These are phyloP conservation scores for Geopemphigus sp. DNA, from an alignment of 1,140 invertebrate species.

Conservation along the genomic window DNA sequence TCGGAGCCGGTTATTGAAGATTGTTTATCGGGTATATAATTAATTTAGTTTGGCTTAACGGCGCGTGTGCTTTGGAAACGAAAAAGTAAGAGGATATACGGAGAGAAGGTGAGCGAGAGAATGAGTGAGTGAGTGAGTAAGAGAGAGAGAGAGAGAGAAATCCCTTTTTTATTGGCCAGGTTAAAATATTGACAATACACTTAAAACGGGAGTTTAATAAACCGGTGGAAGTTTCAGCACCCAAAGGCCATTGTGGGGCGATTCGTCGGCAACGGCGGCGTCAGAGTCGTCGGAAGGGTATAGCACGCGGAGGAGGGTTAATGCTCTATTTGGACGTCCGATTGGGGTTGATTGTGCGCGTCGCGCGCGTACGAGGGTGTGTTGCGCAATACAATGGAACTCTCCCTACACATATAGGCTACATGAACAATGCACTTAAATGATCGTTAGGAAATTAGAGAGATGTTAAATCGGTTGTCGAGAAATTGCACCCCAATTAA, in stretches of 20 bases:
- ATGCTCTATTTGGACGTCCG: conserved; percentile 59
- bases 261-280: conserved; percentile 51
- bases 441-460: conserved; percentile 52
- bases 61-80: conserved; percentile 37
- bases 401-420: conserved; percentile 37
- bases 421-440: conserved; percentile 50
- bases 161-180: conserved; percentile 48
- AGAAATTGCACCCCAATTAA: conserved; percentile 51
- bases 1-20: neutral
- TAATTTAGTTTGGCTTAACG: conserved; percentile 47
- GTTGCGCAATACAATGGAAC: conserved; percentile 41
- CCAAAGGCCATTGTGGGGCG: conserved; percentile 47
- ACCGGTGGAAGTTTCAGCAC: conserved; percentile 48
- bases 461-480: conserved; percentile 51
- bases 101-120: too few relatives aligned
- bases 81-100: neutral
- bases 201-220: conserved; percentile 49
- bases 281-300: conserved; percentile 51
- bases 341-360: conserved; percentile 60
- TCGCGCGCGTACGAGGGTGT: conserved; percentile 57
- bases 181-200: conserved; percentile 49
- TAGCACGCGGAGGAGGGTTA: conserved; percentile 35
- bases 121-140: too few relatives aligned
- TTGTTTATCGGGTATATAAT: conserved; percentile 41
- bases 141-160: neutral